A percentile compares a stretch with the other conserved stretches of the same genome.
Evolutionary conservation across 2,797 vertebrate species (phyloP).

Genomic region (Karalla daura): DNA sequence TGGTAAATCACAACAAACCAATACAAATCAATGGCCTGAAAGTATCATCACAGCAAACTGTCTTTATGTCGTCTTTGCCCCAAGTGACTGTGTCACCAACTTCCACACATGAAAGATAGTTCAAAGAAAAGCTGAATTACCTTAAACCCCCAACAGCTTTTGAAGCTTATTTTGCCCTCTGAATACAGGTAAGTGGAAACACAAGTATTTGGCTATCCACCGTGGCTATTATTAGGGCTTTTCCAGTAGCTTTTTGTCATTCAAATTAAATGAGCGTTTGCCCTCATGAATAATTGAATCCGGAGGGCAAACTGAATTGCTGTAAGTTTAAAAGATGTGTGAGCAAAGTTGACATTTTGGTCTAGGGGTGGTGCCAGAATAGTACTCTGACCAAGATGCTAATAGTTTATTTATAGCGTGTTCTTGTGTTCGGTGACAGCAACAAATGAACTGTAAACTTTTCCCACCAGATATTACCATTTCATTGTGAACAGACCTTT

Average conservation of each 20-base stretch:
- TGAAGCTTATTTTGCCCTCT: neutral
- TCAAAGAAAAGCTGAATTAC: neutral
- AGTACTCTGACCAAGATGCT: neutral
- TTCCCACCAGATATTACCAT: neutral
- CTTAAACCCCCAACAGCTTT: neutral
- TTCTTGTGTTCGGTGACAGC: neutral
- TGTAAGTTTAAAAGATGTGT: neutral
- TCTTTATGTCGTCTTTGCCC: constrained; percentile 16
- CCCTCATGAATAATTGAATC: neutral
- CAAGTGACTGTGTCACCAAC: neutral
- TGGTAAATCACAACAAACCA: constrained; percentile 75
- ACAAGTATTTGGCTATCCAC: neutral
- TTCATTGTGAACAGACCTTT: neutral
- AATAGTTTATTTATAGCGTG: neutral
- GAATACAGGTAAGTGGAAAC: neutral
- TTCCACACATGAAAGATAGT: neutral
- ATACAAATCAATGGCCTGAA: constrained; percentile 72
- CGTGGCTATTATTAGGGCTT: neutral
- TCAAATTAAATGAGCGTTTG: neutral
- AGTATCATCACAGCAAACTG: constrained; percentile 23
- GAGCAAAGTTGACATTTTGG: neutral
- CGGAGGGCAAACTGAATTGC: neutral
- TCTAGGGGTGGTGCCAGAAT: neutral
- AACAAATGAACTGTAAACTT: neutral
- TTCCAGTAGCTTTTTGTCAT: neutral